Evolutionary conservation across 2,888 invertebrate genomes (phyloP), one percentile per base, ranked within the genome.

Genomic region (Meiosimyza decipiens): DNA sequence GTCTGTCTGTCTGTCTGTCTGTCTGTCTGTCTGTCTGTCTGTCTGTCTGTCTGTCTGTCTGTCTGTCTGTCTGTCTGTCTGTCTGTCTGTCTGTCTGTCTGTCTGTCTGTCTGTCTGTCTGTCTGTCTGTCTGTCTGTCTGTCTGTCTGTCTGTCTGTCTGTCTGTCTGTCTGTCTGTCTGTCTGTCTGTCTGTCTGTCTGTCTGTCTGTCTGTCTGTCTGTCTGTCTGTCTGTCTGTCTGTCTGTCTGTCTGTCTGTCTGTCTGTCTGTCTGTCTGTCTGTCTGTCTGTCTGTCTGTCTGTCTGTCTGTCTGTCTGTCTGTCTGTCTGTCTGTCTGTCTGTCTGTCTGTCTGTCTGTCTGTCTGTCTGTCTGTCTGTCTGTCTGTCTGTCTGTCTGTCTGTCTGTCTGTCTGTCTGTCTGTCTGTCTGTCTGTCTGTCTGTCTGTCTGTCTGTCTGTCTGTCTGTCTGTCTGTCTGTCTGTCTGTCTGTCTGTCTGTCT

Each of bases 1-100:
- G 57, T 57, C 57, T 57, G 57, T 57, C 57, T 57, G 57, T 57
- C 57, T 57, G 57, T 57, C 57, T 57, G 57, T 57, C 57, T 57
- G 57, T 57, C 57, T 57, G 57, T 57, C 57, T 57, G 57, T 57
- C 57, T 57, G 57, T 57, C 57, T 57, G 57, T 57, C 57, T 57
- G 57, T 57, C 57, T 57, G 57, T 57, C 57, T 57, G 57, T 57
- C 57, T 57, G 57, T 57, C 57, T 57, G 57, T 57, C 57, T 57
- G 57, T 57, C 57, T 57, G 57, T 57, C 57, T 57, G 57, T 57
- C 57, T 57, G 57, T 57, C 57, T 57, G 57, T 57, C 57, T 57
- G 57, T 57, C 57, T 57, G 57, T 57, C 57, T 57, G 57, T 57
- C 57, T 57, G 57, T 57, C 57, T 57, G 57, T 57, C 57, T 57